phyloP scores from a whole-genome alignment of 1,140 invertebrate species.

The Plectrocnemia conspersa region DNA sequence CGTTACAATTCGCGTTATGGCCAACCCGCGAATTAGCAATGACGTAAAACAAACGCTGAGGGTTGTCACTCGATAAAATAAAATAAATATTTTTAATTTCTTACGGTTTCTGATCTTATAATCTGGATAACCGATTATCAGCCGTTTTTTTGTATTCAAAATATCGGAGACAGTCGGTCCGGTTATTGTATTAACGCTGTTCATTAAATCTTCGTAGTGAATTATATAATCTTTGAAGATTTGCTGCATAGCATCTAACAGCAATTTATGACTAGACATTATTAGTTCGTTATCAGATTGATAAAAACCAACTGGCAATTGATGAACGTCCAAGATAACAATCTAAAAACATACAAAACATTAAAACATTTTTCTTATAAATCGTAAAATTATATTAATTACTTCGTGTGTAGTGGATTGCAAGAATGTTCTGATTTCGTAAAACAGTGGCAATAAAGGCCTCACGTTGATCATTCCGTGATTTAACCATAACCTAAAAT shows the following conservation, averaged over 20 bases:
- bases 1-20: too few species aligned
- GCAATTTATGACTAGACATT: slow-evolving; percentile 50
- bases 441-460: slow-evolving; percentile 58
- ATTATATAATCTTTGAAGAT: slow-evolving; percentile 55
- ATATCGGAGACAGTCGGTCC: slow-evolving; percentile 61
- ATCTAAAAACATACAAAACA: slow-evolving; percentile 42
- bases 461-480: slow-evolving; percentile 64
- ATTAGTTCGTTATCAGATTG: slow-evolving; percentile 44
- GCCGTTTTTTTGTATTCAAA: slow-evolving; percentile 54
- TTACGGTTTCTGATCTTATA: slow-evolving; percentile 53
- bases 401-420: slow-evolving; percentile 57
- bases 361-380: too few species aligned
- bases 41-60: too few species aligned
- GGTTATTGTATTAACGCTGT: slow-evolving; percentile 41
- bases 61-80: too few species aligned
- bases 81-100: too few species aligned
- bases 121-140: slow-evolving; percentile 64
- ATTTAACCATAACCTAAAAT: slow-evolving; percentile 65
- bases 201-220: slow-evolving; percentile 49
- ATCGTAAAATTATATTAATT: too few species aligned
- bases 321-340: slow-evolving; percentile 65
- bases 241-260: slow-evolving; percentile 56
- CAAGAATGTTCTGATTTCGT: slow-evolving; percentile 60
- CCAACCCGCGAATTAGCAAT: too few species aligned
- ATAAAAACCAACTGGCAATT: slow-evolving; percentile 66